Base-by-base conservation (phyloP, 2,797 vertebrate genomes). In the Ciconia nigra region DNA sequence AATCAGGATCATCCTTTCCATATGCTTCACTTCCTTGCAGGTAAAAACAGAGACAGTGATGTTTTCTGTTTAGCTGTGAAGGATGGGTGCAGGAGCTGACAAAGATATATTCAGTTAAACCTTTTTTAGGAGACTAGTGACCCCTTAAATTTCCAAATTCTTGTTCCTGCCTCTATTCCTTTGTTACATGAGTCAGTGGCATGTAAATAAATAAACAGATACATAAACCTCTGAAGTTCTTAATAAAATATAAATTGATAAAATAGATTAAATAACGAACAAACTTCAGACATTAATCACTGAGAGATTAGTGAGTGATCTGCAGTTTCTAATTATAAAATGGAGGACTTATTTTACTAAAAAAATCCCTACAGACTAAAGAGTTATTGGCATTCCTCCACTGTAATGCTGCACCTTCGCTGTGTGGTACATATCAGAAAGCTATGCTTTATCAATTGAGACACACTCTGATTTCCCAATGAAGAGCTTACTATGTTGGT, bases 311-410 rank as follows among this genome's bases (percentile, higher is more conserved):
- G 41, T n/a, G 44, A 82, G 21, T 65, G 13, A 62, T 91, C 87
- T 91, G 24, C 49, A 73, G 29, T n/a, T 95, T 80, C 44, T 90
- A 91, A 65, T 90, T 92, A 79, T 71, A 87, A 94, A 96, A 90
- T 65, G 26, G 24, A 90, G 29, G 22, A 72, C 67, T 85, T 80
- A 51, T 80, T 92, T 90, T 61, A 44, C 31, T 49, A 52, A 78
- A 84, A 83, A 73, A 62, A 76, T 47, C 29, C 24, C 72, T 46
- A 41, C 87, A 69, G 51, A 52, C n/a, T 52, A 41, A 69, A 73
- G 49, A 61, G 28, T 41, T 70, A 65, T 46, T 37, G 67, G 24
- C 35, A 57, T 87, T 90, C 22, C 47, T 89, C 51, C 51, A 44
- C 41, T 66, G 18, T 37, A 63, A 44, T 24, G n/a, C 29, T 73